Percentiles rank a stretch among this genome's conserved stretches.
Evolutionary conservation across 2,797 vertebrate species (phyloP).

Genomic region (Sarcoramphus papa): DNA sequence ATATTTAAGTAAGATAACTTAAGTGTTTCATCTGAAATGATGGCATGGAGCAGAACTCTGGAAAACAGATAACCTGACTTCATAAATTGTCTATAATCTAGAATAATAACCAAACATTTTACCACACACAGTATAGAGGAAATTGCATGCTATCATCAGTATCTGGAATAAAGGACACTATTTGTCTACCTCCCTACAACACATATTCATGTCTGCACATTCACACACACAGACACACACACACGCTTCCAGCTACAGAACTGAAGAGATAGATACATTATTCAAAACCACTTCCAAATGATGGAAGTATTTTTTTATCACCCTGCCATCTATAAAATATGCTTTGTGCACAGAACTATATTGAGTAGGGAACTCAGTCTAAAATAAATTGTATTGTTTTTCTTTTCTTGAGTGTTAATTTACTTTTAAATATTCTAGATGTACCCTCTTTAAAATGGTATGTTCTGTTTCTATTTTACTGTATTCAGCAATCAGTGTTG

Average conservation of each 20-base stretch:
- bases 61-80: too few relatives aligned
- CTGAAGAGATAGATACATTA: conserved; percentile 41
- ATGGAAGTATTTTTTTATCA: conserved; percentile 16
- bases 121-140: too few relatives aligned
- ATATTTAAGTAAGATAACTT: too few relatives aligned
- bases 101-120: too few relatives aligned
- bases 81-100: too few relatives aligned
- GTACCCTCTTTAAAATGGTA: conserved; percentile 56
- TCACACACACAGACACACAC: neutral
- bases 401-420: conserved; percentile 31
- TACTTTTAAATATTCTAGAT: conserved; percentile 31
- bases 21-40: too few relatives aligned
- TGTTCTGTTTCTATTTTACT: conserved; percentile 51
- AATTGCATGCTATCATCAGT: too few relatives aligned
- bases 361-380: conserved; percentile 22
- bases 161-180: neutral
- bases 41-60: too few relatives aligned
- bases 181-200: neutral
- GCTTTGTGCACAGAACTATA: conserved; percentile 32
- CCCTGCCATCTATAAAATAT: neutral
- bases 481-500: conserved; percentile 66
- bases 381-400: conserved; percentile 29
- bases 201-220: neutral
- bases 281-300: neutral
- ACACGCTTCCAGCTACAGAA: neutral